Evolutionary conservation across 2,888 invertebrate species (phyloP), one percentile per base, ranked within the genome.

Genomic region (Taphrorychus bicolor): DNA sequence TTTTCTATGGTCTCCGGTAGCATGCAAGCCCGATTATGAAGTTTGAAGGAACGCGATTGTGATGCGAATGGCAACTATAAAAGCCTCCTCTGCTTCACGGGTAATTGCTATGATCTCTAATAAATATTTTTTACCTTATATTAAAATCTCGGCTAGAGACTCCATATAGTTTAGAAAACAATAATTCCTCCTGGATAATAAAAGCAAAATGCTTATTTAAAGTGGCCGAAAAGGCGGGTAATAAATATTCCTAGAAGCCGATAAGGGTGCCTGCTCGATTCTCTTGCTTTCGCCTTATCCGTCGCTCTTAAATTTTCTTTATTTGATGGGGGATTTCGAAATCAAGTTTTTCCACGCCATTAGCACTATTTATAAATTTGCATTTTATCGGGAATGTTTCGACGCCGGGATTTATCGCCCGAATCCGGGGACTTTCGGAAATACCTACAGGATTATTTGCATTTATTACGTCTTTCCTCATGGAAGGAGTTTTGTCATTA

Each of bases 291-390:
- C 41, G 41, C 65, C 53, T 59, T 53, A 65, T 45, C 59, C 65
- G 21, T 58, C 32, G 45, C 14, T 65, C 63, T 51, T 57, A 63
- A 52, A 59, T 65, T 65, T 65, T 65, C 59, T 65, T 65, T 60
- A 59, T 66, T 66, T 66, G 59, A 66, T 66, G 59, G 66, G 59
- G n/a, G n/a, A n/a, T 49, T 60, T 57, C 45, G 66, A 53, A 32
- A 66, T 53, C 53, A 52, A 66, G 53, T 23, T 66, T 65, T 66
- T 66, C 66, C 66, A 56, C 56, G 11, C 66, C 60, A 66, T 66
- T 66, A 56, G 22, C 66, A 60, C 66, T 60, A 66, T 66, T 66
- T 66, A 66, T 60, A 66, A 66, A 66, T 66, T 66, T 66, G 56
- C 66, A 66, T 66, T 60, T 66, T 60, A 66, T 66, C 60, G 41